Evolutionary conservation across 2,888 invertebrate species (phyloP), one percentile per base, ranked within the genome.

Genomic region (Saturnia japonica): DNA sequence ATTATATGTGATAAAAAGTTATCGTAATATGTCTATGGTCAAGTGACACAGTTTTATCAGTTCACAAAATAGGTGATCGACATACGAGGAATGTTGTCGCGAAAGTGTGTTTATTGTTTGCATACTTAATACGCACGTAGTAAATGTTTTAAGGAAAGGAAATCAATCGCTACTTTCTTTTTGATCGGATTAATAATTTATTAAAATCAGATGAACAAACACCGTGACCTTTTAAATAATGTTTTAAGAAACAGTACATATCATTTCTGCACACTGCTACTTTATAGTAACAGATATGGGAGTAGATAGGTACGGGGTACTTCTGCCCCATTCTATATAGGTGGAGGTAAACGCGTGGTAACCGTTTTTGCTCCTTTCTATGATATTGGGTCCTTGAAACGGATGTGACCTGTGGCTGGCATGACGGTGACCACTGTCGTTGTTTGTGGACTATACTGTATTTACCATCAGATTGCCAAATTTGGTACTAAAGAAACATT

Each of bases 61-160:
- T 60, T 60, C 16, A 60, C 57, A 60, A 28, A 60, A 60, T 60
- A 60, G 57, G 57, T 60, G 57, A 60, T 60, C 57, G 57, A 60
- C 57, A 25, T 9, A 60, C 57, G 57, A 60, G 22, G 54, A 60
- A 60, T 25, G 28, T 25, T 57, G 57, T 60, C 28, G 57, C 14
- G 57, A 60, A 60, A 60, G 57, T 28, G 57, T 12, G 57, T 60
- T 60, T 60, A 60, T 60, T 28, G 9, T 28, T 60, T 60, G 57
- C 57, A 60, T 60, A 60, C 57, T 60, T 60, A 60, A 28, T 28
- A 60, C 28, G 25, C 57, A 28, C 57, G 57, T 60, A 60, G 12
- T 28, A 60, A 28, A 28, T 60, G 11, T 54, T 60, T 60, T 60
- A 60, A 60, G 25, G 25, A 60, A n/a, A 60, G 57, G 57, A 60